These are phyloP conservation scores for Acleris sparsana DNA, from an alignment of 2,888 invertebrate species.

Conservation along the genomic window DNA sequence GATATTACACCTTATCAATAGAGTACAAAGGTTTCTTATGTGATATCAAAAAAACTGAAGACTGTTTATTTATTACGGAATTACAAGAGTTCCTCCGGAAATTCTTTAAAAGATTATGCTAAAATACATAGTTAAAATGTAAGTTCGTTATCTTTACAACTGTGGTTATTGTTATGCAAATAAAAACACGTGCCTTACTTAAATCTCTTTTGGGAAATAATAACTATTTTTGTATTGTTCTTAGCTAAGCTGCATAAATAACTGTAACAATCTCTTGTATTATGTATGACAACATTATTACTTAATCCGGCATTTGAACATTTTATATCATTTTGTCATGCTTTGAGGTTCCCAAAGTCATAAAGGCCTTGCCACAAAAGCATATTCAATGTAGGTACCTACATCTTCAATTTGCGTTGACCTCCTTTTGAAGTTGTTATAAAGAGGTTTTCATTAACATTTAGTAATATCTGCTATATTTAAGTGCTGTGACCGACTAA, in stretches of 20 bases:
- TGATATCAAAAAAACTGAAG: too few species aligned
- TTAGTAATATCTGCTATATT: too few species aligned
- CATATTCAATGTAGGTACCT: too few species aligned
- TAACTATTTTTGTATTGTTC: not conserved
- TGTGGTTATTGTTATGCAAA: slow-evolving; percentile 13
- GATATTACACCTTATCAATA: too few species aligned
- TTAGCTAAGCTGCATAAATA: not conserved
- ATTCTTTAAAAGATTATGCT: slow-evolving; percentile 15
- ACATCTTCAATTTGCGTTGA: too few species aligned
- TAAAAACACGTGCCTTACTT: not conserved
- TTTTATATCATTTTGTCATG: slow-evolving; percentile 20
- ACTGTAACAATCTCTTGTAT: slow-evolving; percentile 13
- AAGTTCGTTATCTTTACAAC: slow-evolving; percentile 15
- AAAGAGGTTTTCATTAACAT: too few species aligned
- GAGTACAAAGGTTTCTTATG: too few species aligned
- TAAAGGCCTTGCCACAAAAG: not conserved
- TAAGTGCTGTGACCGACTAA: too few species aligned
- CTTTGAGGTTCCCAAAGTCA: not conserved
- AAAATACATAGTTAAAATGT: not conserved
- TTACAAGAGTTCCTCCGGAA: not conserved
- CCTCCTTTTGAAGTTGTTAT: too few species aligned
- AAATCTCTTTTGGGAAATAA: not conserved
- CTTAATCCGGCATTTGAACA: slow-evolving; percentile 11
- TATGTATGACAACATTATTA: slow-evolving; percentile 19
- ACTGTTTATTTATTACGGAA: too few species aligned